Conservation (phyloP, 2,888 invertebrate species). For the Thecocarcelia acutangulata region DNA sequence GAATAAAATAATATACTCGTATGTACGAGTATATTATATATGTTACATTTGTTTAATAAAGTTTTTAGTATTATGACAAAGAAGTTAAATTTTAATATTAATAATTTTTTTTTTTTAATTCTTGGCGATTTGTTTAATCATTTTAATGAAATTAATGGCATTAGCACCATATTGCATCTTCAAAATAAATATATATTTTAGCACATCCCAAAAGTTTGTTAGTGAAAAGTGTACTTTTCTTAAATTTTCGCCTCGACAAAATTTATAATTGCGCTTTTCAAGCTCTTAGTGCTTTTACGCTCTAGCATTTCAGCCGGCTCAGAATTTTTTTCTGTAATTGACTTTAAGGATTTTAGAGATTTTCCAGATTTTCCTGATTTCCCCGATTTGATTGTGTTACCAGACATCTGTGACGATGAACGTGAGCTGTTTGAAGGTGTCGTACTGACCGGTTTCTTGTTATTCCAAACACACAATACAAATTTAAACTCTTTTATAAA, state of each 20-base stretch:
- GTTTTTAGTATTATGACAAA: too few relatives aligned
- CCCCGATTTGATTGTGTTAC: slow-evolving; percentile 73
- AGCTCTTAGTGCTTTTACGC: slow-evolving; percentile 44
- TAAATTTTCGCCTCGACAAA: slow-evolving; percentile 27
- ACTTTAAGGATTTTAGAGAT: slow-evolving; percentile 23
- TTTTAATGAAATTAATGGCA: too few relatives aligned
- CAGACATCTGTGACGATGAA: slow-evolving; percentile 73
- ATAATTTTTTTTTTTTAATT: too few relatives aligned
- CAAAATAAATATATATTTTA: too few relatives aligned
- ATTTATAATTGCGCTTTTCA: slow-evolving; percentile 57
- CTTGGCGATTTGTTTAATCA: too few relatives aligned
- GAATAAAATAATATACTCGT: too few relatives aligned
- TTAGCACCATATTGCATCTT: too few relatives aligned
- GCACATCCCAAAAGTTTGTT: too few relatives aligned
- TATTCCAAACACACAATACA: slow-evolving; percentile 77
- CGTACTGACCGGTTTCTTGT: slow-evolving; percentile 74
- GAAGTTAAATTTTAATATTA: too few relatives aligned
- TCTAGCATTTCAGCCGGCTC: slow-evolving; percentile 74
- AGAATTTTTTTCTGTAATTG: slow-evolving; percentile 35
- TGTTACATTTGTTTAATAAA: too few relatives aligned
- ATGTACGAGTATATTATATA: too few relatives aligned
- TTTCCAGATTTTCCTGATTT: slow-evolving; percentile 63
- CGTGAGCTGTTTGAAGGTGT: slow-evolving; percentile 73
- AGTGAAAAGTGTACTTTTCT: too few relatives aligned
- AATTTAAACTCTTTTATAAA: slow-evolving; percentile 74